Percentiles rank a stretch among this genome's conserved stretches.
These are phyloP conservation scores for Parthenolecanium corni DNA, from an alignment of 2,888 invertebrate genomes.

Conservation along the genomic window DNA sequence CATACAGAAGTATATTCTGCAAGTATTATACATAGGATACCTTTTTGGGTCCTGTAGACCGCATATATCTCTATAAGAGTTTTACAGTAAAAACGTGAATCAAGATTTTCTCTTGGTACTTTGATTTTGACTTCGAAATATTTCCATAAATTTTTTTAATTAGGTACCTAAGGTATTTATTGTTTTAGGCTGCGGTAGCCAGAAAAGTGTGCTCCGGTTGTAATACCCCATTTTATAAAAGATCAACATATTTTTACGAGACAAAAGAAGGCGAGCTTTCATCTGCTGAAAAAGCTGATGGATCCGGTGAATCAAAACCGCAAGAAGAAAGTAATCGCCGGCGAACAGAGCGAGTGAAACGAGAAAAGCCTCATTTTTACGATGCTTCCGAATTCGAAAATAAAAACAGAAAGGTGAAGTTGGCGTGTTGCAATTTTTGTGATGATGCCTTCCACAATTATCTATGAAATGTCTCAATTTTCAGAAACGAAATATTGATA, in stretches of 20 bases:
- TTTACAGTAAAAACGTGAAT: too few species aligned
- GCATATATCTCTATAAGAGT: too few species aligned
- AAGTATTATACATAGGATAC: too few species aligned
- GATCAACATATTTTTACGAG: constrained; percentile 19
- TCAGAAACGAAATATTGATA: too few species aligned
- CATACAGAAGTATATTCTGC: too few species aligned
- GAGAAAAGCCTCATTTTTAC: constrained; percentile 71
- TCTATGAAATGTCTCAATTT: not conserved
- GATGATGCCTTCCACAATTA: not conserved
- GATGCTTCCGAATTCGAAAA: constrained; percentile 70
- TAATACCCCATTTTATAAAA: constrained; percentile 27
- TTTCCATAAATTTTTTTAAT: too few species aligned
- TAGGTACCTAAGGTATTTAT: too few species aligned
- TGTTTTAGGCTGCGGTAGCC: constrained; percentile 21
- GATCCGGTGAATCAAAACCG: not conserved
- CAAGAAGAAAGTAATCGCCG: constrained; percentile 41
- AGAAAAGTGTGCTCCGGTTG: constrained; percentile 24
- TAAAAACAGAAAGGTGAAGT: constrained; percentile 40
- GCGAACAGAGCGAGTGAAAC: constrained; percentile 58
- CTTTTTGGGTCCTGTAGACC: too few species aligned
- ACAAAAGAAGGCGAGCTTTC: not conserved
- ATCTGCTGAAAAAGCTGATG: too few species aligned
- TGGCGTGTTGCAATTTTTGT: not conserved
- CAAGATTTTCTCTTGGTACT: too few species aligned
- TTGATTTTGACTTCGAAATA: too few species aligned